Evolutionary conservation across 2,888 invertebrate genomes (phyloP).

Genomic region (Unio delphinus): DNA sequence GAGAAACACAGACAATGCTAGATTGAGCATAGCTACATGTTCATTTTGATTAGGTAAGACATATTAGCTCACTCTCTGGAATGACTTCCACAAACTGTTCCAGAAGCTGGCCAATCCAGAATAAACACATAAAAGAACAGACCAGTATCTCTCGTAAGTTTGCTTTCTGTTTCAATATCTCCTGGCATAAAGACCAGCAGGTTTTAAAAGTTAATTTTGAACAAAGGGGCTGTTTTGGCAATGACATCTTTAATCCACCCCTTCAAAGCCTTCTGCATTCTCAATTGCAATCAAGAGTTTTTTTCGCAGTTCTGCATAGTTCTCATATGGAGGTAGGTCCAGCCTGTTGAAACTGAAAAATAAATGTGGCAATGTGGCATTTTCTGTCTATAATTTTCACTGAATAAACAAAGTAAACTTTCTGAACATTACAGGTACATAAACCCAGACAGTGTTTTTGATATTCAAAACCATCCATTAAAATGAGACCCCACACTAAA

Average conservation of each 20-base stretch:
- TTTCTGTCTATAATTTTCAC: neutral
- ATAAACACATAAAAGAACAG: too few relatives aligned
- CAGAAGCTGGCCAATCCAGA: too few relatives aligned
- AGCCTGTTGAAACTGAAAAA: conserved; percentile 94
- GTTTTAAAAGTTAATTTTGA: too few relatives aligned
- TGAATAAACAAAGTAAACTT: neutral
- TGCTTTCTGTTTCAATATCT: too few relatives aligned
- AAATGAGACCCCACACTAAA: too few relatives aligned
- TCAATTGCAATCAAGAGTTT: conserved; percentile 97
- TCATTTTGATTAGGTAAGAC: too few relatives aligned
- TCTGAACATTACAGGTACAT: neutral
- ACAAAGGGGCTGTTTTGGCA: neutral
- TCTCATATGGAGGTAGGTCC: conserved; percentile 97
- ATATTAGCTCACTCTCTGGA: too few relatives aligned
- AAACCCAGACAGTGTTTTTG: neutral
- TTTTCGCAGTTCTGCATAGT: conserved; percentile 93
- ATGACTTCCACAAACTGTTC: too few relatives aligned
- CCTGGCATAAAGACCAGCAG: too few relatives aligned
- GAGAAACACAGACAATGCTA: too few relatives aligned
- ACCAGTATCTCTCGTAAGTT: too few relatives aligned
- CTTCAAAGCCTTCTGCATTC: conserved; percentile 96
- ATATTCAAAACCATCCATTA: neutral
- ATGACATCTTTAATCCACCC: conserved; percentile 84
- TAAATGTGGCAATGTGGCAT: neutral
- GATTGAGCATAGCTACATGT: too few relatives aligned